Evolutionary conservation across 2,888 invertebrate species (phyloP), one percentile per base, ranked within the genome.

Genomic region (Chromoteleia sp.): DNA sequence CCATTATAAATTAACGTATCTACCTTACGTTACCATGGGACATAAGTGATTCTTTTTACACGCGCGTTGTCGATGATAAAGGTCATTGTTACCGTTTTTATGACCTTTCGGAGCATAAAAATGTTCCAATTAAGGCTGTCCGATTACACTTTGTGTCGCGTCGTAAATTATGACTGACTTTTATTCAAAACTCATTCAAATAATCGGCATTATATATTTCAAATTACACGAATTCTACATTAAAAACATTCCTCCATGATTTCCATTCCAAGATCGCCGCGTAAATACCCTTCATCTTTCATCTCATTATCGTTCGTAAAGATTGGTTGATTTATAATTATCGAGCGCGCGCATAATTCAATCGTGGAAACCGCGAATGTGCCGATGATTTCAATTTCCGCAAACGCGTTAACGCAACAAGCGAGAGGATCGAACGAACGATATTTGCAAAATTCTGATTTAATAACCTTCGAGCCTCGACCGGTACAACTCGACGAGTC

Each of bases 51-150:
- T 61, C 58, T 48, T 56, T 63, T 71, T 56, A 33, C 33, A 48
- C 61, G 59, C 5, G 58, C 21, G 25, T 29, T 36, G 56, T 30
- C 77, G 50, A 56, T 43, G 50, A 63, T 63, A 71, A 78, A 71
- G 77, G 71, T 71, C 77, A 71, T 78, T 71, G 71, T 78, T 78
- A 71, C 48, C 48, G 10, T 78, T 71, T 65, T 58, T 54, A 0
- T 33, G 4, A 25, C 12, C 43, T 68, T 68, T 68, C 25, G 39
- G 10, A 12, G 30, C 21, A 43, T 15, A 41, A 67, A 39, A 41
- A 52, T 65, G 21, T 48, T 63, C 33, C 36, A 58, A 58, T 58
- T 58, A 39, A 12, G 58, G 12, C 17, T n/a, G 19, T 56, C 39
- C n/a, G 15, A 8, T 12, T 39, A 6, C 36, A 7, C 7, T 39